Base-by-base conservation (phyloP, 92 coral and sea anemone species). In the Chrysogorgia sp. region DNA sequence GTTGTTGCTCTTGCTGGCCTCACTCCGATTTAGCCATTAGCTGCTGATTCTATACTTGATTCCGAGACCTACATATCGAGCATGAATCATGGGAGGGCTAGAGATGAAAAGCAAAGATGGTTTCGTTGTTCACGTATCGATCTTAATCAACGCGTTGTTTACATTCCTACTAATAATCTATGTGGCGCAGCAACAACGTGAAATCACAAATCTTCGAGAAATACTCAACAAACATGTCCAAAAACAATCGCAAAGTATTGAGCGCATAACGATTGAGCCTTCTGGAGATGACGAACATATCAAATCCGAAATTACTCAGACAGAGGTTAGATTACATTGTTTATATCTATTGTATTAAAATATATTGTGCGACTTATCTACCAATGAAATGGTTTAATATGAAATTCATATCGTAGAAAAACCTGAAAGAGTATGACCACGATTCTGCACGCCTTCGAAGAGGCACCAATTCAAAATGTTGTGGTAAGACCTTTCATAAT, bases 151-250 rank as follows among this genome's bases (percentile, higher is more conserved):
- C 23, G 49, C 50, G 15, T 10, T 40, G 17, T 21, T 56, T 34
- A 72, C 79, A 35, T 53, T 72, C 10, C 35, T 72, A 19, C 25
- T 72, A 72, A 72, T 72, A 21, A 53, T 72, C 34, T 55, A 26
- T 60, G 65, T 56, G 28, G 79, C 52, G 59, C 79, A 53, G 22
- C 79, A 72, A 23, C 79, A 72, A 53, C 32, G 25, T 8, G 65
- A 72, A 58, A 72, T 72, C 22, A 28, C 48, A 72, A 72, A 32
- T 32, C 65, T 72, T 35, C 59, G 65, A 56, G 47, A 72, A 72
- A 53, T 72, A 17, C 50, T 72, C 47, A 56, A 14, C 1, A 53
- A 33, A 12, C 58, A 34, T 35, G 40, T 12, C 7, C n/a, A 55
- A 31, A 30, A 45, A 20, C 32, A 69, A 26, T 56, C 60, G 0